A percentile compares a stretch with the other conserved stretches of the same genome.
phyloP scores from a whole-genome alignment of 2,888 invertebrate species.

The Mythimna albipuncta region DNA sequence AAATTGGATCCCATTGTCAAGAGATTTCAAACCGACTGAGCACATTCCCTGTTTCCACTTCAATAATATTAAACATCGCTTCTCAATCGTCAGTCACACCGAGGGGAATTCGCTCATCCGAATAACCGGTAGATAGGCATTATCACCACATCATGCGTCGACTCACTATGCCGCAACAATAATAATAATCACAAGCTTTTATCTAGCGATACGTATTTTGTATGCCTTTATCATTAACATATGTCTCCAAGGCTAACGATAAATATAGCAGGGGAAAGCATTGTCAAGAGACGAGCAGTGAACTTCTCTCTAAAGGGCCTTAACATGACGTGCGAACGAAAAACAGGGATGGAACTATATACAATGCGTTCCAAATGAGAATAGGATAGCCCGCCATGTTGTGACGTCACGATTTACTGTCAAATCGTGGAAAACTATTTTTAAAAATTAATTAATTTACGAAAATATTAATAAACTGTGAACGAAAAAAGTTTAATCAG shows the following conservation, averaged over 20 bases:
- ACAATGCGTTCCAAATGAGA: too few species aligned
- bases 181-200: conserved; percentile 72
- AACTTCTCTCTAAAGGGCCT: conserved; percentile 26
- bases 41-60: conserved; percentile 77
- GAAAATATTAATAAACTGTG: too few species aligned
- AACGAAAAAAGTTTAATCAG: too few species aligned
- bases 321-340: too few species aligned
- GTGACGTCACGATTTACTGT: too few species aligned
- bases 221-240: conserved; percentile 63
- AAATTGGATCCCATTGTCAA: conserved; percentile 66
- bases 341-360: too few species aligned
- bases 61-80: conserved; percentile 73
- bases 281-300: conserved; percentile 15
- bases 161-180: conserved; percentile 71
- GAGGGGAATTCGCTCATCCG: conserved; percentile 79
- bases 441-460: too few species aligned
- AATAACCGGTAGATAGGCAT: conserved; percentile 80
- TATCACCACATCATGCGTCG: conserved; percentile 75
- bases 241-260: conserved; percentile 41
- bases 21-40: conserved; percentile 75
- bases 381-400: too few species aligned
- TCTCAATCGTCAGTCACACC: conserved; percentile 67
- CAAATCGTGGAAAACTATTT: too few species aligned
- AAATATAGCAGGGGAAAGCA: conserved; percentile 23
- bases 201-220: conserved; percentile 60